Evolutionary conservation across 1,140 invertebrate genomes (phyloP), one percentile per base, ranked within the genome.

Genomic region (Drosophila paulistorum): DNA sequence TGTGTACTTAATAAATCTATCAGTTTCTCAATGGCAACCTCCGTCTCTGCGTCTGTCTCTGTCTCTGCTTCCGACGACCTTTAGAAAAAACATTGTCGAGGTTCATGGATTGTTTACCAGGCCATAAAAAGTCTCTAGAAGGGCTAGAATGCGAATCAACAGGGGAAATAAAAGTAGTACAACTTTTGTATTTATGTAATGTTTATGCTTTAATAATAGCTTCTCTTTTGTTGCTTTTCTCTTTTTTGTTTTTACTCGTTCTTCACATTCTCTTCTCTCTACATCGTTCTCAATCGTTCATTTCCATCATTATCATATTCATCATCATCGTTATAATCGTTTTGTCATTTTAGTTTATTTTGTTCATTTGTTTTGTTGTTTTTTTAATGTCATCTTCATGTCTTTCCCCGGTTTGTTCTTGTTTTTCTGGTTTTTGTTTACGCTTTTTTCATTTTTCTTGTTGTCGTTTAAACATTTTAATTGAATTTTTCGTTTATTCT

Each of bases 331-430:
- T 71, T 72, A 76, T 86, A 87, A 64, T 65, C 76, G 63, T 63
- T 71, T 76, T 82, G 79, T 85, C 63, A 71, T 77, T 68, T 48
- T 71, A 23, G 51, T 68, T 75, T 61, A 60, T 65, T 57, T 77
- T 35, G 9, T 62, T 42, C 42, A 30, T 30, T 30, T 73, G n/a
- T 61, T 70, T 77, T 66, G 41, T 77, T 71, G 61, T 82, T 76
- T 72, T 82, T 65, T 76, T 51, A 51, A 51, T 51, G 65, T 69
- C 77, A 63, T 60, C 54, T 77, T 78, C 76, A 65, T 63, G 41
- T 51, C 71, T 77, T 73, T 63, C 75, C 60, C 77, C 74, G 66
- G 79, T 81, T 68, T 84, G 83, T 83, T 76, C 80, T 80, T 89
- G 42, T 68, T 74, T 54, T 67, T 89, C 79, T 68, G 79, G 71